A percentile compares a stretch with the other conserved stretches of the same genome.
Conservation (phyloP, 2,113 vertebrate genomes). For the Syngnathus scovelli region DNA sequence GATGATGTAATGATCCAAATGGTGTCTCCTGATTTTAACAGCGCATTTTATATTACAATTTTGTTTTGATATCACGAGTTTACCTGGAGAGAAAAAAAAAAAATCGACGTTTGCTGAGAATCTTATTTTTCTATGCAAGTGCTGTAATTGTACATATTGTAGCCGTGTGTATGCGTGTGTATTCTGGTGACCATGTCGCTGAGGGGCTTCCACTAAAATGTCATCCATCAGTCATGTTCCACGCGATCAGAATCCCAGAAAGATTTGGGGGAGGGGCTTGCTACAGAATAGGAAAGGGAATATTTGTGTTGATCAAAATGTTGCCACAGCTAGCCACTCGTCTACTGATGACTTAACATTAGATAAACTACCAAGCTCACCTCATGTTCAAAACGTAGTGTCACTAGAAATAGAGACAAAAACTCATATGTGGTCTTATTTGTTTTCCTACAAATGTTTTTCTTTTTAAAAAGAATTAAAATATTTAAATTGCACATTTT, state of each 20-base stretch:
- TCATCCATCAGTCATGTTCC: conserved; percentile 26
- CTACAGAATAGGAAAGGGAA: conserved; percentile 45
- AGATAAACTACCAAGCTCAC: conserved; percentile 61
- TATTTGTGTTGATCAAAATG: conserved; percentile 40
- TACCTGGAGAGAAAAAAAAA: conserved; percentile 47
- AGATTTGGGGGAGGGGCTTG: not conserved
- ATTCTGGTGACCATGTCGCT: conserved; percentile 33
- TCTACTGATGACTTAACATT: conserved; percentile 62
- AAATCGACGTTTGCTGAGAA: conserved; percentile 68
- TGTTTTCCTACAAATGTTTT: conserved; percentile 67
- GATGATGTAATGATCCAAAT: conserved; percentile 37
- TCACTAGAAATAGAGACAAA: conserved; percentile 47
- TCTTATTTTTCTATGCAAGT: conserved; percentile 77
- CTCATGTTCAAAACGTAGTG: conserved; percentile 51
- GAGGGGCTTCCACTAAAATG: conserved; percentile 64
- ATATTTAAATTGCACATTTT: conserved; percentile 60
- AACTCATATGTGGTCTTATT: conserved; percentile 60
- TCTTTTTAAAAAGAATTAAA: conserved; percentile 65
- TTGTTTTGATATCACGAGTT: conserved; percentile 65
- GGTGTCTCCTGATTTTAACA: conserved; percentile 54
- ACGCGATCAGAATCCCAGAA: conserved; percentile 5
- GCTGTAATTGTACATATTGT: conserved; percentile 70
- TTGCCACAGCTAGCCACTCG: conserved; percentile 45
- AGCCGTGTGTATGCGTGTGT: conserved; percentile 44
- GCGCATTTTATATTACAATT: conserved; percentile 65